Conservation (phyloP, 2,888 invertebrate species). For the Cephus pygmeus region DNA sequence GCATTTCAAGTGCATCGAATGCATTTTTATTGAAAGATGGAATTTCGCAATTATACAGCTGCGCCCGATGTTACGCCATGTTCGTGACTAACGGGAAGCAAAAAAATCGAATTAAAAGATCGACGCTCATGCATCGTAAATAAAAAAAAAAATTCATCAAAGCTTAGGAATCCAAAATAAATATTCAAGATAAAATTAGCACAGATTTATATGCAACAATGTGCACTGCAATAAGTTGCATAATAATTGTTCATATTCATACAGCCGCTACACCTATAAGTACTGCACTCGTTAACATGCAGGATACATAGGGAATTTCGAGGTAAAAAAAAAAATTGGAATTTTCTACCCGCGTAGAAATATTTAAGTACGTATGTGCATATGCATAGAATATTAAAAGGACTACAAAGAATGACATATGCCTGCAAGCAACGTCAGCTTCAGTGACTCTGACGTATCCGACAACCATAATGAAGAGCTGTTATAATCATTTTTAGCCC, state of each 20-base stretch:
- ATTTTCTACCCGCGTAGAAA: neutral
- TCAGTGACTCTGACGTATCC: neutral
- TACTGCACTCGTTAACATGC: neutral
- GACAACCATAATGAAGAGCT: neutral
- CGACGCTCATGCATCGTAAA: neutral
- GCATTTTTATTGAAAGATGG: neutral
- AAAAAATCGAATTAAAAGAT: neutral
- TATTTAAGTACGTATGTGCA: neutral
- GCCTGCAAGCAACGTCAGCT: neutral
- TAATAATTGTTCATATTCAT: neutral
- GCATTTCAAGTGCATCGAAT: neutral
- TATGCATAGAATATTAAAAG: neutral
- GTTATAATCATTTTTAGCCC: neutral
- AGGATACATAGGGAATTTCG: neutral
- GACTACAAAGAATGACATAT: neutral
- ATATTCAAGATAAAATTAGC: neutral
- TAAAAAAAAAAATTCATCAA: neutral
- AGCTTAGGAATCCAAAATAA: neutral
- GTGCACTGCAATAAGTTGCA: neutral
- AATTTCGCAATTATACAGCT: neutral
- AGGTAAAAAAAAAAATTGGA: neutral
- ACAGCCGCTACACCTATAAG: neutral
- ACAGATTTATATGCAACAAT: neutral
- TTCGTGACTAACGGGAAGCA: accelerated
- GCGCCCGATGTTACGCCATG: neutral